phyloP scores from a whole-genome alignment of 2,113 vertebrate genomes.

The Ramphastos sulfuratus region DNA sequence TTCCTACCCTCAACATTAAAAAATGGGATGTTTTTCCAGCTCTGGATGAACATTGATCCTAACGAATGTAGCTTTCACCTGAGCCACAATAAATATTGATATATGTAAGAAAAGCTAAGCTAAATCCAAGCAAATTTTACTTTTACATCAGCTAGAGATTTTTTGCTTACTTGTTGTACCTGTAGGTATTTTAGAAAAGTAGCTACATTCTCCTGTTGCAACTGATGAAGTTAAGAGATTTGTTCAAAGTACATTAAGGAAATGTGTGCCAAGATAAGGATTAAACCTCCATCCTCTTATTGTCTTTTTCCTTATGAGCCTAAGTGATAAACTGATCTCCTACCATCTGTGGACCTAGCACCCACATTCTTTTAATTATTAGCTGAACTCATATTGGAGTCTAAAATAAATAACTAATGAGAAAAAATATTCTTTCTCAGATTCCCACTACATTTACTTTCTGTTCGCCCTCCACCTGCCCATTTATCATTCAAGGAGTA shows the following conservation, averaged over 20 bases:
- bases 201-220: background rate
- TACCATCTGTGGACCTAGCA: background rate
- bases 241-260: background rate
- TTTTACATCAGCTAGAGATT: background rate
- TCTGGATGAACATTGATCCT: background rate
- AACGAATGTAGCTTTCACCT: background rate
- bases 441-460: background rate
- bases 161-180: background rate
- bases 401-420: conserved; percentile 56
- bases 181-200: background rate
- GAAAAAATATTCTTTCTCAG: background rate
- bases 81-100: background rate
- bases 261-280: background rate
- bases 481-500: conserved; percentile 61
- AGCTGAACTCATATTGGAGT: background rate
- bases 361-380: background rate
- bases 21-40: background rate
- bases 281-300: background rate
- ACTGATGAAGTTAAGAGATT: background rate
- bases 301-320: background rate
- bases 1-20: background rate
- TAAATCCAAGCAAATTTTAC: background rate
- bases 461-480: background rate
- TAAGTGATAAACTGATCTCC: conserved; percentile 5
- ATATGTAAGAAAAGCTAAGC: background rate